Conservation (phyloP, 2,797 vertebrate genomes). For the Megalops cyprinoides region DNA sequence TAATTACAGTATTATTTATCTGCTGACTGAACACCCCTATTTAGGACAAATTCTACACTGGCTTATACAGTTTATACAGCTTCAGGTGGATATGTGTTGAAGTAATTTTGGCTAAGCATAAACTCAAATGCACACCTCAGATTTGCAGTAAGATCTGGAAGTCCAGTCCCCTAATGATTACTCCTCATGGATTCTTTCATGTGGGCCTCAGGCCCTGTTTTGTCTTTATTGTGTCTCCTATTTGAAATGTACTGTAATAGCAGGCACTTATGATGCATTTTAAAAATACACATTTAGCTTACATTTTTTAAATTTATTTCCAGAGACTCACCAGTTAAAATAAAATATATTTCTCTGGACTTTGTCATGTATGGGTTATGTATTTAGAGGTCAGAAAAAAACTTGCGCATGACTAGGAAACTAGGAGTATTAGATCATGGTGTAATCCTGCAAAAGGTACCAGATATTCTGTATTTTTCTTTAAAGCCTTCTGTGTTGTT, state of each 20-base stretch:
- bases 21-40: not conserved
- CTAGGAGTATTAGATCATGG: too few relatives aligned
- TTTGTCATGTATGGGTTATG: too few relatives aligned
- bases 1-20: not conserved
- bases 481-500: too few relatives aligned
- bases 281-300: too few relatives aligned
- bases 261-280: not conserved
- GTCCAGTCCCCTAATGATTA: not conserved
- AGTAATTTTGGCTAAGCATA: not conserved
- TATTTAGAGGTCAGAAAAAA: too few relatives aligned
- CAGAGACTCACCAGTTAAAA: too few relatives aligned
- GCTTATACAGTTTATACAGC: not conserved
- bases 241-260: not conserved
- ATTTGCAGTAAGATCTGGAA: not conserved
- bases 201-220: not conserved
- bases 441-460: too few relatives aligned
- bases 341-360: too few relatives aligned
- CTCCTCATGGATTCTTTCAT: not conserved
- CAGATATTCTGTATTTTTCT: not conserved
- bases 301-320: not conserved
- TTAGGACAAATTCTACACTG: not conserved
- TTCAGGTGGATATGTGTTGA: not conserved
- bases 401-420: too few relatives aligned
- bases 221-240: not conserved
- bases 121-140: not conserved